phyloP scores from a whole-genome alignment of 2,888 invertebrate species.

The Eristalinus sepulchralis region DNA sequence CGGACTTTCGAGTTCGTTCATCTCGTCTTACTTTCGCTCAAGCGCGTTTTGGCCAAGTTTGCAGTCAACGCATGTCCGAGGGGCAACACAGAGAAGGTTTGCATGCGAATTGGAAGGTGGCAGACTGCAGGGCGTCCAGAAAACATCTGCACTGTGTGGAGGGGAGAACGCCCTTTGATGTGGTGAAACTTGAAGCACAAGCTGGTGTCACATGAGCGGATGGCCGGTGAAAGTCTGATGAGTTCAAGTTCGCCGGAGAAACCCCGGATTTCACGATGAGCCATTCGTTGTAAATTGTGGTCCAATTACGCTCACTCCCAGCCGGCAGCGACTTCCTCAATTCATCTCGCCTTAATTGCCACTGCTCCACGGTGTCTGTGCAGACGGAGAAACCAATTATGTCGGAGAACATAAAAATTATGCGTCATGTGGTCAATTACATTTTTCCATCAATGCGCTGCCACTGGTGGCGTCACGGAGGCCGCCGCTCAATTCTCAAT shows the following conservation, averaged over 20 bases:
- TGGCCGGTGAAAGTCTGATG: background rate
- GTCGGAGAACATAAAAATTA: conserved; percentile 28
- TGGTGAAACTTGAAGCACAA: background rate
- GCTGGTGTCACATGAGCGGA: background rate
- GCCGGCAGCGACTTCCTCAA: conserved; percentile 23
- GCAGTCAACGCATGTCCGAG: background rate
- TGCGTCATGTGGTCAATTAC: conserved; percentile 54
- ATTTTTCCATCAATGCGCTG: conserved; percentile 20
- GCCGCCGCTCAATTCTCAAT: too few relatives aligned
- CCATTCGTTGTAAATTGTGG: background rate
- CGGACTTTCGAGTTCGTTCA: background rate
- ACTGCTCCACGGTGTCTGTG: conserved; percentile 38
- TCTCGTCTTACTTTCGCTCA: background rate
- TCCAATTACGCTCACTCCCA: background rate
- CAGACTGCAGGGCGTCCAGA: background rate
- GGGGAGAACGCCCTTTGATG: background rate
- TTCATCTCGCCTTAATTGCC: conserved; percentile 23
- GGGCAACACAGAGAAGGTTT: background rate
- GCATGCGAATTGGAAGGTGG: background rate
- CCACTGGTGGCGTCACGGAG: background rate
- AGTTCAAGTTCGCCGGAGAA: background rate
- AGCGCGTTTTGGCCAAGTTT: background rate
- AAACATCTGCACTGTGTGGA: background rate
- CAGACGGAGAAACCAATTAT: conserved; percentile 32
- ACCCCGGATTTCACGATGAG: background rate